A percentile compares a stretch with the other conserved stretches of the same genome.
These are phyloP conservation scores for Schizopygopsis pylzovi DNA, from an alignment of 2,797 vertebrate genomes.

Conservation along the genomic window DNA sequence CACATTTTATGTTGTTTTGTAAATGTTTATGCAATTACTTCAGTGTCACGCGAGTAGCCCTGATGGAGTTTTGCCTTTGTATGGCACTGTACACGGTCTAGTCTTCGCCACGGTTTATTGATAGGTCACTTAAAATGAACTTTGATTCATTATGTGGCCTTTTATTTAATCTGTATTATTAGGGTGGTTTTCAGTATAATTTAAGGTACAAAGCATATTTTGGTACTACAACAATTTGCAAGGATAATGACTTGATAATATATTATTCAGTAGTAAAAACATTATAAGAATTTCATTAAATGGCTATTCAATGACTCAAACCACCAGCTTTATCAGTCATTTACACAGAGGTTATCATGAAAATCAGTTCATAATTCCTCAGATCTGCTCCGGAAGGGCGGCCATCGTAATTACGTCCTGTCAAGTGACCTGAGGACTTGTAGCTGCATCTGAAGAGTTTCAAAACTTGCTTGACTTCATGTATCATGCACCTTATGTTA, in stretches of 20 bases:
- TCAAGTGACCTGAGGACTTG: conserved; percentile 18
- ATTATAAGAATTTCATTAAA: not conserved
- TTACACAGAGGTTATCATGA: conserved; percentile 1
- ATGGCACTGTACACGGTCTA: not conserved
- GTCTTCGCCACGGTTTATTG: not conserved
- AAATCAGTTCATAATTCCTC: conserved; percentile 46
- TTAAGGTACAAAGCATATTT: not conserved
- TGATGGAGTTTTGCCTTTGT: not conserved
- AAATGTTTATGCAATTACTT: not conserved
- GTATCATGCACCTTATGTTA: not conserved
- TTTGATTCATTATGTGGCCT: not conserved
- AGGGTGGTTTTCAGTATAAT: not conserved
- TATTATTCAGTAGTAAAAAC: not conserved
- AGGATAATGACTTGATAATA: not conserved
- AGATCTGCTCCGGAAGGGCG: conserved; percentile 39
- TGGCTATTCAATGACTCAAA: not conserved
- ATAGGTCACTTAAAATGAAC: not conserved
- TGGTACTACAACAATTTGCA: not conserved
- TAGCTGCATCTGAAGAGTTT: not conserved
- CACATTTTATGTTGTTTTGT: not conserved
- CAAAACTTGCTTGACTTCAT: not conserved
- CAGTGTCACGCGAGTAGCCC: not conserved
- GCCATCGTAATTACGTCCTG: conserved; percentile 49
- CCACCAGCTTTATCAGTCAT: not conserved
- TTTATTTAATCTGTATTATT: not conserved